phyloP scores from a whole-genome alignment of 1,140 invertebrate genomes.

The Mya arenaria region DNA sequence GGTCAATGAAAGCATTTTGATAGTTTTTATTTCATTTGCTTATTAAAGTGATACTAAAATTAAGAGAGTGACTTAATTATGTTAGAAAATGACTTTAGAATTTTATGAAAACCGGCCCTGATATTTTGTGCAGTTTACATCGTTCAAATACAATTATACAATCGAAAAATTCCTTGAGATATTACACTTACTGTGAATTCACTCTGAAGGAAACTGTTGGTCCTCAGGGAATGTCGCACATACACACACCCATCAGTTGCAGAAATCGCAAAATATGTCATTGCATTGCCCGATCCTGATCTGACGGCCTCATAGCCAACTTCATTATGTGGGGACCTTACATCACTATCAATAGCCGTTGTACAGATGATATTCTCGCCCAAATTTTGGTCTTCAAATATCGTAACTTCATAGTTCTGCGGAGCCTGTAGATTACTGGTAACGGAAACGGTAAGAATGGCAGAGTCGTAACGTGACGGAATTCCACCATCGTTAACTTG shows the following conservation, averaged over 20 bases:
- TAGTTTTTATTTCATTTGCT: too few species aligned
- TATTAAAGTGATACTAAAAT: too few species aligned
- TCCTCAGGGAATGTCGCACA: constrained; percentile 49
- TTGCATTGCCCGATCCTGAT: constrained; percentile 32
- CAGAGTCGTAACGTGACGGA: constrained; percentile 90
- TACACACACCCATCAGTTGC: constrained; percentile 52
- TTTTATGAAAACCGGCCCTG: too few species aligned
- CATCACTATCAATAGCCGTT: constrained; percentile 64
- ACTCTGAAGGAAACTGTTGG: constrained; percentile 40
- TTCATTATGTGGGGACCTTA: constrained; percentile 60
- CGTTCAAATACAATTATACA: too few species aligned
- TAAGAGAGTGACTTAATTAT: too few species aligned
- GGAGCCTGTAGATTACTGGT: constrained; percentile 66
- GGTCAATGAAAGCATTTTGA: too few species aligned
- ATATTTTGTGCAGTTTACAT: too few species aligned
- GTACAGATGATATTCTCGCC: constrained; percentile 60
- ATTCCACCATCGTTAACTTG: constrained; percentile 90
- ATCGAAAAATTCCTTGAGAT: too few species aligned
- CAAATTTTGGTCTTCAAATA: constrained; percentile 62
- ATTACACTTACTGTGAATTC: constrained; percentile 62
- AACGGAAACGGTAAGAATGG: constrained; percentile 92
- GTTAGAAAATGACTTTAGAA: too few species aligned
- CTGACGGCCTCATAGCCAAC: constrained; percentile 55
- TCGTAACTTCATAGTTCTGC: constrained; percentile 52
- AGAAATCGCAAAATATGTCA: constrained; percentile 60